Conservation (phyloP, 1,140 invertebrate genomes). For the Metaphire vulgaris region DNA sequence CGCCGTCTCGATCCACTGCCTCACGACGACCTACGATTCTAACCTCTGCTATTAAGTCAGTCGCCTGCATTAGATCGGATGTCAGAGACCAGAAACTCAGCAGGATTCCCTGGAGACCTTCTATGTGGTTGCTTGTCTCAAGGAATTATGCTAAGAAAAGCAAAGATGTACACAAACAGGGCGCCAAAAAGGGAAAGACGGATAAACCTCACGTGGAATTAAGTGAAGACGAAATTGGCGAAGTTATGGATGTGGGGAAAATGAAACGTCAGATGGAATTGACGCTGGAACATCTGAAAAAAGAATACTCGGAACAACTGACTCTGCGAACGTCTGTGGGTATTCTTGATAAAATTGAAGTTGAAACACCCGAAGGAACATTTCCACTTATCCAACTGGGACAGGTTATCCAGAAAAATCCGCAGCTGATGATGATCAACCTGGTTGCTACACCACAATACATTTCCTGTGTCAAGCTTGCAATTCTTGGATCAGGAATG, state of each 20-base stretch:
- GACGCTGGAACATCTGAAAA: constrained; percentile 64
- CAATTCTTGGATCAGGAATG: constrained; percentile 71
- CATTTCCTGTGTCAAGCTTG: constrained; percentile 67
- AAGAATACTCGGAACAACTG: constrained; percentile 71
- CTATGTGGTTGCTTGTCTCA: constrained; percentile 39
- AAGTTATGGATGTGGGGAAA: constrained; percentile 64
- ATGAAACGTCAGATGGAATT: constrained; percentile 63
- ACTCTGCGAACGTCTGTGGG: constrained; percentile 54
- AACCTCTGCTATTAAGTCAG: no score
- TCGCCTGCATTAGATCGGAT: no score
- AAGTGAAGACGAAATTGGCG: constrained; percentile 62
- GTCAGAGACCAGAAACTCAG: no score
- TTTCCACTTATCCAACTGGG: constrained; percentile 79
- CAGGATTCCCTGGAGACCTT: no score
- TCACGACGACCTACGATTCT: no score
- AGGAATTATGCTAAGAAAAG: constrained; percentile 6
- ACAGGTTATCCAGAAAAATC: constrained; percentile 78
- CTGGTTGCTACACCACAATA: constrained; percentile 70
- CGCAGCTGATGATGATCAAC: constrained; percentile 76
- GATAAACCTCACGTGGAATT: constrained; percentile 63
- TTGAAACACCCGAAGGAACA: constrained; percentile 71
- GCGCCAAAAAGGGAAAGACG: constrained; percentile 24
- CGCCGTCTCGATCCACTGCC: no score
- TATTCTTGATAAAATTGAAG: constrained; percentile 67
- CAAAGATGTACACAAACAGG: background rate